Conservation (phyloP, 2,797 vertebrate species). For the Poeciliopsis paucimaculata region DNA sequence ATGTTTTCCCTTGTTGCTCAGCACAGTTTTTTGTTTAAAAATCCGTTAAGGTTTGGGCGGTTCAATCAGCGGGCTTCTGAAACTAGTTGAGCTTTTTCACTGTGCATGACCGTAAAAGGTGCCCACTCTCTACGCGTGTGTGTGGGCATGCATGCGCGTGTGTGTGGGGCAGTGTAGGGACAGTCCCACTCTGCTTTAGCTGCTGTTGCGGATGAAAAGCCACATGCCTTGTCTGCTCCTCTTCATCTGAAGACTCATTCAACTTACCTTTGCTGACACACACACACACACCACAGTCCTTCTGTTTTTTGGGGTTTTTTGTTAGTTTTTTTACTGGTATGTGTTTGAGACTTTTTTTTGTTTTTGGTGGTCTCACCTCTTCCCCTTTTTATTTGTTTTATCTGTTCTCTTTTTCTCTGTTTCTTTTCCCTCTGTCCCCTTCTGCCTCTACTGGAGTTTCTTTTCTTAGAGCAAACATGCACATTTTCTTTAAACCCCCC, state of each 20-base stretch:
- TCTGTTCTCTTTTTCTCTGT: background rate
- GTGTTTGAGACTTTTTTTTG: slow-evolving; percentile 30
- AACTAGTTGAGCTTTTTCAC: background rate
- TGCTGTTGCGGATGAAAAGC: slow-evolving; percentile 61
- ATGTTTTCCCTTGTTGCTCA: no score
- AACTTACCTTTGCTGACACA: slow-evolving; percentile 21
- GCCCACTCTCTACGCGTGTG: background rate
- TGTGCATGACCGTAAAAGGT: background rate
- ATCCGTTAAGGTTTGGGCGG: no score
- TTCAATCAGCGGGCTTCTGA: no score
- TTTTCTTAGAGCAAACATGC: background rate
- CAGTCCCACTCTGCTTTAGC: slow-evolving; percentile 27
- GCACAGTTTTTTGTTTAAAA: no score
- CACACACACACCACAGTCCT: background rate
- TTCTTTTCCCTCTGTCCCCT: background rate
- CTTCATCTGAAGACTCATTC: slow-evolving; percentile 61
- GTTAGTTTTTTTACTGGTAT: slow-evolving; percentile 9
- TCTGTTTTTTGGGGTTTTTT: background rate
- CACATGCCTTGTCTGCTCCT: slow-evolving; percentile 61
- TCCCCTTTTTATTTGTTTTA: background rate
- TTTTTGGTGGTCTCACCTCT: slow-evolving; percentile 11
- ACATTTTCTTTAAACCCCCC: background rate
- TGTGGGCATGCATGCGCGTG: slow-evolving; percentile 13
- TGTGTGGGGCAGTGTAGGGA: slow-evolving; percentile 42
- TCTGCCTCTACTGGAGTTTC: background rate